Conservation (phyloP, 92 coral and sea anemone genomes). For the Epizoanthus rinbou region DNA sequence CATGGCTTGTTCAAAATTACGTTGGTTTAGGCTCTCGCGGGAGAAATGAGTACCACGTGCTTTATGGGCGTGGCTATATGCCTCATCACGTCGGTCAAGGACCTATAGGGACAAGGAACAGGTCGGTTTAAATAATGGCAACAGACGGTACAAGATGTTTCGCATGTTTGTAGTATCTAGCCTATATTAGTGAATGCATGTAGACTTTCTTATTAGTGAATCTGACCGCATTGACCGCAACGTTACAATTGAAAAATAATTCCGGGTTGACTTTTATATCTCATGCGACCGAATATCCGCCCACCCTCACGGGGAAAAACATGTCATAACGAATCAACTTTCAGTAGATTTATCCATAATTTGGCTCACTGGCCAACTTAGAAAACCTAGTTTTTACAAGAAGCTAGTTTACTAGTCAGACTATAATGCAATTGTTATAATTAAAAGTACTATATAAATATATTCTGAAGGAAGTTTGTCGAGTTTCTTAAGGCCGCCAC, state of each 20-base stretch:
- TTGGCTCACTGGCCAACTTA: too few relatives aligned
- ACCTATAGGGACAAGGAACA: conserved; percentile 51
- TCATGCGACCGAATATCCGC: too few relatives aligned
- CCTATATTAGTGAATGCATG: not conserved
- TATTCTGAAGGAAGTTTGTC: too few relatives aligned
- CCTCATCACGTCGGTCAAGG: conserved; percentile 80
- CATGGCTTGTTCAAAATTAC: conserved; percentile 53
- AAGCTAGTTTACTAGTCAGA: too few relatives aligned
- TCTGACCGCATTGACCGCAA: not conserved
- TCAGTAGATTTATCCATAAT: too few relatives aligned
- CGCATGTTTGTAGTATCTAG: not conserved
- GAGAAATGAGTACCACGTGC: conserved; percentile 91
- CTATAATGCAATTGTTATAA: too few relatives aligned
- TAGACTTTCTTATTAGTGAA: too few relatives aligned
- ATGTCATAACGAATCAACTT: too few relatives aligned
- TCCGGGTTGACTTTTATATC: not conserved
- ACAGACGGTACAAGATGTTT: not conserved
- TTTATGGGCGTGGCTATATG: conserved; percentile 81
- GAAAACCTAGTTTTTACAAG: too few relatives aligned
- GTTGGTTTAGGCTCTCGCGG: conserved; percentile 76
- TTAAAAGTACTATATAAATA: too few relatives aligned
- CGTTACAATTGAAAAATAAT: not conserved
- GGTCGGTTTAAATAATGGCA: not conserved
- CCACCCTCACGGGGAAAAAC: too few relatives aligned
- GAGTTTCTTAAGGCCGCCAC: too few relatives aligned